Percentiles rank a stretch among this genome's conserved stretches.
phyloP scores from a whole-genome alignment of 2,113 vertebrate genomes.

The Prietella phreatophila region DNA sequence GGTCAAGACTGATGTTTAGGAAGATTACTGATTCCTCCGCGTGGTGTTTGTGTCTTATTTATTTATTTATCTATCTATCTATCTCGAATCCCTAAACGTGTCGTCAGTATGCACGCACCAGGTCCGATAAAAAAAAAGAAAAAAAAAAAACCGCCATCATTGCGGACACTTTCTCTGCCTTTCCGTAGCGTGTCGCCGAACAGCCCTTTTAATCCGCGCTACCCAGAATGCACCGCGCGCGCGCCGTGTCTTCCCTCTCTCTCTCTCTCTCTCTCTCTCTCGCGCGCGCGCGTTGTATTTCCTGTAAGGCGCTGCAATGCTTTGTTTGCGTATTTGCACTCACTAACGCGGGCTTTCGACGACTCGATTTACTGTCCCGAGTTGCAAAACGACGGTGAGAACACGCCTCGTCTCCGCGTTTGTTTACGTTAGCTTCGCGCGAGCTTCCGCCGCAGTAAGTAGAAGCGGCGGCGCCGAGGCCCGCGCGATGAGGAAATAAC shows the following conservation, averaged over 20 bases:
- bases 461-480: neutral
- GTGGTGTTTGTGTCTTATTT: too few species aligned
- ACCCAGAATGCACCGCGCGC: slow-evolving; percentile 71
- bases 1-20: slow-evolving; percentile 12
- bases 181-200: slow-evolving; percentile 19
- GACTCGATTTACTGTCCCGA: neutral
- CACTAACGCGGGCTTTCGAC: slow-evolving; percentile 30
- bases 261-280: too few species aligned
- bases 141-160: too few species aligned
- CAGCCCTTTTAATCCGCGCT: slow-evolving; percentile 68
- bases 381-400: neutral
- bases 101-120: neutral
- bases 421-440: fast-evolving
- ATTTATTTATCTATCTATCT: too few species aligned
- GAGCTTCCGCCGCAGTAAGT: neutral
- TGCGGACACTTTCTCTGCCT: neutral
- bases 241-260: slow-evolving; percentile 44
- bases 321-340: slow-evolving; percentile 57
- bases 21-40: neutral
- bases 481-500: slow-evolving; percentile 29
- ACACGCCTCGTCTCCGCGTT: neutral
- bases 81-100: neutral
- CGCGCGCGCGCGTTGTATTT: slow-evolving; percentile 59
- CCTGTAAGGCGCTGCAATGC: slow-evolving; percentile 71
- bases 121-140: neutral